Conservation (phyloP, 1,140 invertebrate genomes). For the Lordiphosa stackelbergi region DNA sequence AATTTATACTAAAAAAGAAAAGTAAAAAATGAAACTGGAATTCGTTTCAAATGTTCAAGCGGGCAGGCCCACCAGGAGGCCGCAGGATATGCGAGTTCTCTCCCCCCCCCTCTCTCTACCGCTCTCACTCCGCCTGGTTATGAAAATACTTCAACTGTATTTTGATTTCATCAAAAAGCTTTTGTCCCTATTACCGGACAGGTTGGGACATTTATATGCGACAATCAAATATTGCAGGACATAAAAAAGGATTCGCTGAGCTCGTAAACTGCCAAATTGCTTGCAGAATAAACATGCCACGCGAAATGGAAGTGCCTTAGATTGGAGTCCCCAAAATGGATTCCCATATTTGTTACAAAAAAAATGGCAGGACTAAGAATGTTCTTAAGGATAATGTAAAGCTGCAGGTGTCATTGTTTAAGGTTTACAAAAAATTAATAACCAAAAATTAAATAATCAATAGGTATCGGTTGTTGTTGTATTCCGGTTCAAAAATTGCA, state of each 20-base stretch:
- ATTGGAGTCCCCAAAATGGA: no score
- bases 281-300: slow-evolving; percentile 15
- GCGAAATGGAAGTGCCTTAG: no score
- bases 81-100: slow-evolving; percentile 36
- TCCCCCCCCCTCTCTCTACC: not conserved
- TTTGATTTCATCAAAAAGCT: slow-evolving; percentile 70
- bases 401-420: no score
- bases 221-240: slow-evolving; percentile 41
- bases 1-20: slow-evolving; percentile 66
- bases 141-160: slow-evolving; percentile 66
- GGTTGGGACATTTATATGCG: slow-evolving; percentile 43
- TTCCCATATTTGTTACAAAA: no score
- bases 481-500: no score
- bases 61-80: slow-evolving; percentile 49
- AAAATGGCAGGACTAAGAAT: no score
- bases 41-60: slow-evolving; percentile 50
- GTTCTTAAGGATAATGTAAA: no score
- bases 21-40: slow-evolving; percentile 38
- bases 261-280: slow-evolving; percentile 45
- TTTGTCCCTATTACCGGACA: slow-evolving; percentile 61
- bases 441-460: no score
- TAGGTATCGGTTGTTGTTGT: no score
- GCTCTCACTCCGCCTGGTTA: slow-evolving; percentile 31
- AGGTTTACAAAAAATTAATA: no score
- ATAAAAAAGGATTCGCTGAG: slow-evolving; percentile 26